These are phyloP conservation scores for Herpetotheres cachinnans DNA, from an alignment of 2,113 vertebrate species.

Conservation along the genomic window DNA sequence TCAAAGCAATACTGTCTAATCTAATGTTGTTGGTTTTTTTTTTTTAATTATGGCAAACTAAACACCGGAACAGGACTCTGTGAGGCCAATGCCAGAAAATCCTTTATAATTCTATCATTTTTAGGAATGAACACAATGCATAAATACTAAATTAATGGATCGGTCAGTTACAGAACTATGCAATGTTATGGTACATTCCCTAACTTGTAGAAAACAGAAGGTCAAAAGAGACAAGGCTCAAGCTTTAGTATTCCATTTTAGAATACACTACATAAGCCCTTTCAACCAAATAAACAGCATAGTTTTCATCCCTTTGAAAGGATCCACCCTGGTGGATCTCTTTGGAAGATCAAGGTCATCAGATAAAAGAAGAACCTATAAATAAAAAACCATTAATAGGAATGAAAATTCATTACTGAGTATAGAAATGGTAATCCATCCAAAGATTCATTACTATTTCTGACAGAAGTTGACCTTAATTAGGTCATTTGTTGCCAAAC, in stretches of 20 bases:
- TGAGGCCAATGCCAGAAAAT: conserved; percentile 10
- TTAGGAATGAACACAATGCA: conserved; percentile 39
- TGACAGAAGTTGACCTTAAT: not conserved
- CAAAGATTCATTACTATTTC: not conserved
- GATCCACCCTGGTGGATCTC: conserved; percentile 35
- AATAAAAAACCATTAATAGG: conserved; percentile 43
- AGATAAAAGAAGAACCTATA: conserved; percentile 45
- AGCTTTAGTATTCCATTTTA: not conserved
- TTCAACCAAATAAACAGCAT: conserved; percentile 4
- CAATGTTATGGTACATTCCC: conserved; percentile 3
- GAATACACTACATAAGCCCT: not conserved
- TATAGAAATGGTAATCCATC: not conserved
- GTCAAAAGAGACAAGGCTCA: not conserved
- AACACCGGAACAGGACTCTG: conserved; percentile 46
- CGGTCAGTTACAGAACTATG: not conserved
- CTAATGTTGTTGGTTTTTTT: not conserved
- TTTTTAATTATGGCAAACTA: conserved; percentile 56
- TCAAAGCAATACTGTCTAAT: conserved; percentile 57
- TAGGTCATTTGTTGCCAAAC: conserved; percentile 6
- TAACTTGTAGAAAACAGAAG: not conserved
- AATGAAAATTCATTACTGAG: conserved; percentile 8
- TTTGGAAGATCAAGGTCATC: conserved; percentile 31
- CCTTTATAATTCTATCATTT: not conserved
- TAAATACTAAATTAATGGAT: conserved; percentile 14
- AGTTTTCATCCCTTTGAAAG: conserved; percentile 11